Percentiles rank a stretch among this genome's conserved stretches.
These are phyloP conservation scores for Papilio aristodemus DNA, from an alignment of 1,140 invertebrate genomes.

Conservation along the genomic window DNA sequence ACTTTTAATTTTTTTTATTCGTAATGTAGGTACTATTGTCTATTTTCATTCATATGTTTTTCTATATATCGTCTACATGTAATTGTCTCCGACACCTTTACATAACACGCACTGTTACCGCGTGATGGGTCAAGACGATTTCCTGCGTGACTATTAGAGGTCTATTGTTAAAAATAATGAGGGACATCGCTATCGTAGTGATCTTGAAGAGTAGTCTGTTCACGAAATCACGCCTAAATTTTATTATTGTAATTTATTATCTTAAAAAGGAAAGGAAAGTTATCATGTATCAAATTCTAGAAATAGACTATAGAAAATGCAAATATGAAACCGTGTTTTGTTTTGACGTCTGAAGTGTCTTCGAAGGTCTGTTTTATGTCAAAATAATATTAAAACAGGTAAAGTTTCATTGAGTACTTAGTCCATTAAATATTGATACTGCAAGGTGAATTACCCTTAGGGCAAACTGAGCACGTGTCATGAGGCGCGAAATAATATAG, in stretches of 20 bases:
- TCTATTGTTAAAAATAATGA: conserved; percentile 29
- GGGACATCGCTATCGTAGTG: conserved; percentile 9
- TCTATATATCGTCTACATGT: not conserved
- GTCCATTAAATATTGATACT: too few species aligned
- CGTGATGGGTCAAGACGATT: conserved; percentile 22
- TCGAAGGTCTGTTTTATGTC: too few species aligned
- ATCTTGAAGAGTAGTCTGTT: conserved; percentile 14
- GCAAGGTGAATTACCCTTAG: too few species aligned
- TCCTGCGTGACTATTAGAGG: conserved; percentile 5
- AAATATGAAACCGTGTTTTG: too few species aligned
- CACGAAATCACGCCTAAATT: conserved; percentile 21
- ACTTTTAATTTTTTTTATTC: too few species aligned
- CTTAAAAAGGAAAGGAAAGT: not conserved
- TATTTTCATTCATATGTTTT: not conserved
- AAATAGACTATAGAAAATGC: too few species aligned
- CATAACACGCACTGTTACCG: not conserved
- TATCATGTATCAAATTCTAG: too few species aligned
- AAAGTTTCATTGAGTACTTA: too few species aligned
- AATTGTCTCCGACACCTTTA: conserved; percentile 18
- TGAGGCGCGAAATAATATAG: too few species aligned
- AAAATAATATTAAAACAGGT: too few species aligned
- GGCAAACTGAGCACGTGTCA: too few species aligned
- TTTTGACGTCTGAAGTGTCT: too few species aligned
- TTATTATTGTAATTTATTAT: not conserved
- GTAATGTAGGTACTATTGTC: not conserved